Evolutionary conservation across 2,113 vertebrate species (phyloP).

Genomic region (Silurus glanis): DNA sequence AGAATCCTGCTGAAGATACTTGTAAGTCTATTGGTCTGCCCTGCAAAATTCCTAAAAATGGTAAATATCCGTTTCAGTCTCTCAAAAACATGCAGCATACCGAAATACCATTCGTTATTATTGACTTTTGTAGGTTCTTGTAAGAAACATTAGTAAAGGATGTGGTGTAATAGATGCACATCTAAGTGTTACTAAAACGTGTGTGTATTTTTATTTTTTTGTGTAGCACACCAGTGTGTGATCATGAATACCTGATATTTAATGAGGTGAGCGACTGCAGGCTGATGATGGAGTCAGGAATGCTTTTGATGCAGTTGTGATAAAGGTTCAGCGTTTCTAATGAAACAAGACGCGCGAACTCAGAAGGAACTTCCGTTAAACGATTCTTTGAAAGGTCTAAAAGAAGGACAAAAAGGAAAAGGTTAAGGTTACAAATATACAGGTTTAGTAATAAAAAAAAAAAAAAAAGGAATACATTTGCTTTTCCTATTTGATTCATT

Average conservation of each 20-base stretch:
- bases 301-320: constrained; percentile 92
- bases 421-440: too few relatives aligned
- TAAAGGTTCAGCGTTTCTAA: constrained; percentile 92
- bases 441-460: too few relatives aligned
- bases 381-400: constrained; percentile 94
- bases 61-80: background rate
- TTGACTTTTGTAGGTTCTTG: background rate
- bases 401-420: background rate
- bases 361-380: constrained; percentile 83
- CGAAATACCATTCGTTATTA: background rate
- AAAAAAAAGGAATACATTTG: too few relatives aligned
- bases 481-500: too few relatives aligned
- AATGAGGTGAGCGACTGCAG: constrained; percentile 89
- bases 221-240: background rate
- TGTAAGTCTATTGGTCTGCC: too few relatives aligned
- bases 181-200: background rate
- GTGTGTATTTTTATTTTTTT: constrained; percentile 3
- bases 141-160: background rate
- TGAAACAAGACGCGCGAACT: constrained; percentile 88
- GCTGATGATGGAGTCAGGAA: constrained; percentile 85
- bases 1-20: too few relatives aligned
- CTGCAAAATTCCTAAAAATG: too few relatives aligned
- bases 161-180: background rate
- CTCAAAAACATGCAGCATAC: background rate
- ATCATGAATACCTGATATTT: constrained; percentile 82